Evolutionary conservation across 2,113 vertebrate species (phyloP).

Genomic region (Zonotrichia leucophrys): DNA sequence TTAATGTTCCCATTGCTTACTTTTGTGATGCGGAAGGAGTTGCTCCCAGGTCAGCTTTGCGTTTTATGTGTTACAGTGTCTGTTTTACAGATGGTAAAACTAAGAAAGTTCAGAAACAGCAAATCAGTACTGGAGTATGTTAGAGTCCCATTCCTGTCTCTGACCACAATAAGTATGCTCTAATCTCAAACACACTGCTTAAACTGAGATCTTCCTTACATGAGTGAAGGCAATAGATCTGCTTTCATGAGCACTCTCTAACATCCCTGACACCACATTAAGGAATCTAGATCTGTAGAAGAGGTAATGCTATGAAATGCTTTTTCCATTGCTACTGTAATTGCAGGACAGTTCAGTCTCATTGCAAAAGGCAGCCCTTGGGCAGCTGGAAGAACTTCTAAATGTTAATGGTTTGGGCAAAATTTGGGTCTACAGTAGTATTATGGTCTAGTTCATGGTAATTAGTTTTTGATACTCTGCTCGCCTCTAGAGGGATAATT

Average conservation of each 20-base stretch:
- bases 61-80: not conserved
- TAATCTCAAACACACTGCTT: not conserved
- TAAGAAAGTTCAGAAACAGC: not conserved
- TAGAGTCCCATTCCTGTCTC: not conserved
- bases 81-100: not conserved
- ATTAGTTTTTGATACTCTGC: constrained; percentile 63
- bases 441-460: not conserved
- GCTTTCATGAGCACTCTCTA: not conserved
- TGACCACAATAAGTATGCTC: not conserved
- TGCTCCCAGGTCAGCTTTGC: not conserved
- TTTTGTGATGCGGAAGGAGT: not conserved
- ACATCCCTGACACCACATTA: not conserved
- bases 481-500: constrained; percentile 73
- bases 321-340: not conserved
- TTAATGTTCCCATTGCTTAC: not conserved
- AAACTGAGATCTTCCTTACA: not conserved
- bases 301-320: not conserved
- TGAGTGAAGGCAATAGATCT: not conserved
- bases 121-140: not conserved
- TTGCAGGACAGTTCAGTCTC: not conserved
- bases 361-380: not conserved
- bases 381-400: not conserved
- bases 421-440: not conserved
- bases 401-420: not conserved
- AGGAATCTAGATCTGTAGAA: not conserved